phyloP scores from a whole-genome alignment of 1,140 invertebrate species.

The Propsilocerus akamusi region DNA sequence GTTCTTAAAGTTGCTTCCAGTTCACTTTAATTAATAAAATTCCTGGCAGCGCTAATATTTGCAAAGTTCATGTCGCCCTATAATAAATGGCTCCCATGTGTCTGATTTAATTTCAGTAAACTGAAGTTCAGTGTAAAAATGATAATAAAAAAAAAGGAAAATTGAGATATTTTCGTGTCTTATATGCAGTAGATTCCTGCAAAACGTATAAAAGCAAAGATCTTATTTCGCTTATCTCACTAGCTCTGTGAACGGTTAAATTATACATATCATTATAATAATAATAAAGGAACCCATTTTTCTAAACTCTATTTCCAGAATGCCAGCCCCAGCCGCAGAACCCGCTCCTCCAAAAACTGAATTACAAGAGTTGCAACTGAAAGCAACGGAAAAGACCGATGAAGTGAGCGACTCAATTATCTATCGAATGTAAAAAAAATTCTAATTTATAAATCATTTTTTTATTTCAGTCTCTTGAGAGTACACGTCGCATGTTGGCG shows the following conservation, averaged over 20 bases:
- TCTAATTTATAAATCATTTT: constrained; percentile 7
- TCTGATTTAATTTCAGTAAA: too few species aligned
- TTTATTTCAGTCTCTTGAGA: constrained; percentile 82
- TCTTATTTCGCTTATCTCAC: neutral
- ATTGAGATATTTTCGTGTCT: neutral
- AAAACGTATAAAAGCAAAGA: neutral
- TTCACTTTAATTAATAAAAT: too few species aligned
- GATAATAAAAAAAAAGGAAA: neutral
- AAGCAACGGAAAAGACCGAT: constrained; percentile 73
- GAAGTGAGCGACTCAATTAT: constrained; percentile 38
- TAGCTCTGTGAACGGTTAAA: neutral
- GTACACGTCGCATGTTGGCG: constrained; percentile 86
- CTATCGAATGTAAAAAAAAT: neutral
- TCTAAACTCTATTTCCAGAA: constrained; percentile 25
- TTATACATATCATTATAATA: neutral
- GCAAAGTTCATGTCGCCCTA: too few species aligned
- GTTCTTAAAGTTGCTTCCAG: too few species aligned
- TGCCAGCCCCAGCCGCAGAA: constrained; percentile 27
- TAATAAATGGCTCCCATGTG: too few species aligned
- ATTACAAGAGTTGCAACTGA: constrained; percentile 76
- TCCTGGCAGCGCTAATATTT: too few species aligned
- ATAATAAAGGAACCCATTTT: neutral
- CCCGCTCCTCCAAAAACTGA: constrained; percentile 62
- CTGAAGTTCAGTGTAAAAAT: too few species aligned
- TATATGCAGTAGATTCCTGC: neutral